Evolutionary conservation across 1,140 invertebrate species (phyloP).

Genomic region (Homarus americanus): DNA sequence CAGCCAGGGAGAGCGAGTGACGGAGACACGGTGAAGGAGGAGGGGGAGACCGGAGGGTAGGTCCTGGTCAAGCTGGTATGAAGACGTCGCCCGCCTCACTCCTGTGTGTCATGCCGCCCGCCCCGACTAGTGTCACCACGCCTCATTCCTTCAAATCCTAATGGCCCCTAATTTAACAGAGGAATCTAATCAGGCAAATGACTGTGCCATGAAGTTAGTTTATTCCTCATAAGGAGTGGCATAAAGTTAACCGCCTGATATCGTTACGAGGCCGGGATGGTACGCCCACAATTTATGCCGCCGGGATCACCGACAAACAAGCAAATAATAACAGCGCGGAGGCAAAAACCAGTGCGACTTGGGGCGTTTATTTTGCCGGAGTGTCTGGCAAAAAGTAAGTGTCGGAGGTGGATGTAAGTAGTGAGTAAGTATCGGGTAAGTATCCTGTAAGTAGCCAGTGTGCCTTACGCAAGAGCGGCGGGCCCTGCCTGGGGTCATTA

Average conservation of each 20-base stretch:
- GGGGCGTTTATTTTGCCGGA: background rate
- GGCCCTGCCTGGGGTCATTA: background rate
- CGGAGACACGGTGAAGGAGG: too few species aligned
- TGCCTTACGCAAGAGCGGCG: background rate
- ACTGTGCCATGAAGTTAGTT: background rate
- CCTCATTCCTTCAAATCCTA: background rate
- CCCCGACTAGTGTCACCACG: background rate
- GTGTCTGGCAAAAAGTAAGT: background rate
- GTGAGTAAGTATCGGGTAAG: background rate
- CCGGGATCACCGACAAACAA: background rate
- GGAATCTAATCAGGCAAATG: conserved; percentile 2
- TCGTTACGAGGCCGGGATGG: background rate
- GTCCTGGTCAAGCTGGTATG: background rate
- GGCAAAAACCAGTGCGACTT: background rate
- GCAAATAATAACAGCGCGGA: background rate
- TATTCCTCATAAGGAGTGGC: background rate
- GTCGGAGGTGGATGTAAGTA: background rate
- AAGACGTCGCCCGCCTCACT: background rate
- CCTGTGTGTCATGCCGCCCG: background rate
- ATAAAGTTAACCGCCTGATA: background rate
- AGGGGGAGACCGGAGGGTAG: too few species aligned
- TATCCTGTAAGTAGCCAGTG: background rate
- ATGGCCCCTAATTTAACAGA: background rate
- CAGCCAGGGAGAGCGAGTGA: too few species aligned
- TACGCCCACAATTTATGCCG: background rate